These are phyloP conservation scores for Bergia puertoricense DNA, from an alignment of 92 coral and sea anemone species.

Conservation along the genomic window DNA sequence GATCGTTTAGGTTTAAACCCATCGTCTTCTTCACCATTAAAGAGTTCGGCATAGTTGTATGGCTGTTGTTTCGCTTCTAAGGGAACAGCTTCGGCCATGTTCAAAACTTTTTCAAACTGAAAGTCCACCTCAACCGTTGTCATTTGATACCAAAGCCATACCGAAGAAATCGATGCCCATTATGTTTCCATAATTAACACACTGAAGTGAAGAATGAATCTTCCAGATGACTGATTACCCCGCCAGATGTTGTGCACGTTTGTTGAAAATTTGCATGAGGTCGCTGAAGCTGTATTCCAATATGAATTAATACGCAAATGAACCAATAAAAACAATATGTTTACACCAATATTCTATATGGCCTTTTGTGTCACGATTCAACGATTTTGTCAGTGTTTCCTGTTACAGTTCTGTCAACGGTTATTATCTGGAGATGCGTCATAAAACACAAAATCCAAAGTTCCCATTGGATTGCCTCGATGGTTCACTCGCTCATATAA, in stretches of 20 bases:
- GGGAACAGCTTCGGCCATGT: conserved; percentile 12
- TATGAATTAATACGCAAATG: conserved; percentile 4
- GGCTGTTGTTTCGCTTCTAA: conserved; percentile 1
- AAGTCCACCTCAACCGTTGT: neutral
- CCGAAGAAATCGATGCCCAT: neutral
- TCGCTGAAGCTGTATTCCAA: neutral
- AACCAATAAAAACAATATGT: conserved; percentile 36
- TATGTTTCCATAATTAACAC: neutral
- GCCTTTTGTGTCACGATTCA: neutral
- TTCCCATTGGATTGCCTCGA: conserved; percentile 21
- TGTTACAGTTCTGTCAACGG: neutral
- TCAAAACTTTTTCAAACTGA: neutral
- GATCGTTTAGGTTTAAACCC: conserved; percentile 6
- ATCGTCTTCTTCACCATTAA: conserved; percentile 70
- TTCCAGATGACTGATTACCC: conserved; percentile 23
- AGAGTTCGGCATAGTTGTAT: conserved; percentile 49
- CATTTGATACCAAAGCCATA: neutral
- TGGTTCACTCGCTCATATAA: neutral
- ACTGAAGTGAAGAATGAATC: neutral
- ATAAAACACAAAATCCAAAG: neutral
- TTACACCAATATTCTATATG: neutral
- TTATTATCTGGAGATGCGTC: conserved; percentile 11
- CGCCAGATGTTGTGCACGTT: conserved; percentile 18
- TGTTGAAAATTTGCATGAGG: conserved; percentile 40
- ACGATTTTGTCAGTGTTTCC: conserved; percentile 12